phyloP scores from a whole-genome alignment of 2,888 invertebrate genomes.

The Ectemnius lituratus region DNA sequence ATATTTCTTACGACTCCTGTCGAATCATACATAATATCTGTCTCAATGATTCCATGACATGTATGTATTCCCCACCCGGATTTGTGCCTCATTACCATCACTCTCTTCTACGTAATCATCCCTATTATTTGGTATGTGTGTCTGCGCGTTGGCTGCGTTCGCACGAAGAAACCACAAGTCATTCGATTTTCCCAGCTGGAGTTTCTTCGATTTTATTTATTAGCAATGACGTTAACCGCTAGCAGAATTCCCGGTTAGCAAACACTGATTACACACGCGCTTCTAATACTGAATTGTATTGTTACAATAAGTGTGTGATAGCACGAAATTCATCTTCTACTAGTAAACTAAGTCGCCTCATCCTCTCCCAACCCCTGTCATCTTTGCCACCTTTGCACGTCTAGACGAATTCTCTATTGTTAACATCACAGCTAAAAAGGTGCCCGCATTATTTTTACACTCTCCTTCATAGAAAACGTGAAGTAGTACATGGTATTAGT shows the following conservation, averaged over 20 bases:
- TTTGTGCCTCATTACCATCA: slow-evolving; percentile 20
- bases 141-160: slow-evolving; percentile 13
- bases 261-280: slow-evolving; percentile 36
- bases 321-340: slow-evolving; percentile 43
- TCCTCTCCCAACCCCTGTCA: slow-evolving; percentile 26
- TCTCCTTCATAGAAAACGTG: slow-evolving; percentile 45
- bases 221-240: slow-evolving; percentile 49
- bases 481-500: slow-evolving; percentile 45
- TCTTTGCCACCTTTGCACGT: slow-evolving; percentile 22
- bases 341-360: slow-evolving; percentile 1
- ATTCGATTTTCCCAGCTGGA: neutral
- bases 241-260: slow-evolving; percentile 46
- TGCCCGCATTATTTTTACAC: slow-evolving; percentile 46
- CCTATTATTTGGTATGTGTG: slow-evolving; percentile 28
- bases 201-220: slow-evolving; percentile 20
- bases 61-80: slow-evolving; percentile 7
- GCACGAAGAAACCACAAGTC: too few relatives aligned
- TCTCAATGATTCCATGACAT: slow-evolving; percentile 4
- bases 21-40: slow-evolving; percentile 3
- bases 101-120: neutral
- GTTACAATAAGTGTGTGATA: slow-evolving; percentile 46
- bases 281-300: slow-evolving; percentile 47
- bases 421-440: slow-evolving; percentile 51
- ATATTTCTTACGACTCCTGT: slow-evolving; percentile 35
- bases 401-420: slow-evolving; percentile 48